Evolutionary conservation across 2,888 invertebrate genomes (phyloP), one percentile per base, ranked within the genome.

Genomic region (Polyommatus icarus): DNA sequence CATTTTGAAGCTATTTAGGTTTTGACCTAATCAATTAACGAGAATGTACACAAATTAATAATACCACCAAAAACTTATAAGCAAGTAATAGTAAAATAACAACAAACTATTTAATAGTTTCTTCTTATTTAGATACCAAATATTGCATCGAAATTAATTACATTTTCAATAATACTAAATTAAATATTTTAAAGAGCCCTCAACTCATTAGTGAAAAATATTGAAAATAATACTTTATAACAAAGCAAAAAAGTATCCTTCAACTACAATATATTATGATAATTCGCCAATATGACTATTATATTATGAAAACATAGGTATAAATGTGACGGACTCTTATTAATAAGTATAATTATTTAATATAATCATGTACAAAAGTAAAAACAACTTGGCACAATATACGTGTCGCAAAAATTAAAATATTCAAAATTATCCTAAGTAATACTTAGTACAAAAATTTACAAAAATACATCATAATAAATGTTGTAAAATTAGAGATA

Each of bases 1-100:
- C 85, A 87, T 87, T 85, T 86, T 86, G 83, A 89, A 89, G 88
- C 88, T 89, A 87, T 86, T 82, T 86, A 84, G 83, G 82, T 87
- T 84, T 84, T 84, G 86, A 82, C 78, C 84, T 87, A 87, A 84
- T 85, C 84, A 87, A 85, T 85, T 84, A 89, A 88, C 85, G 85
- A 86, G 82, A 86, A 84, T 80, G 82, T 83, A 84, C 82, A 85
- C 76, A 87, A 87, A 83, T 84, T 84, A 88, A 88, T 82, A 85
- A 84, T 83, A 82, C 83, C 82, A 81, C 79, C 82, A 82, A 84
- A 82, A 82, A 79, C 81, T 80, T 79, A 73, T 73, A n/a, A 81
- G 79, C 80, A 84, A 84, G 79, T 81, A 84, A 84, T 82, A 85
- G 84, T 79, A 76, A 80, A 79, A 78, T 78, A 79, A 82, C 79